These are phyloP conservation scores for Progne subis DNA, from an alignment of 2,113 vertebrate genomes.

Conservation along the genomic window DNA sequence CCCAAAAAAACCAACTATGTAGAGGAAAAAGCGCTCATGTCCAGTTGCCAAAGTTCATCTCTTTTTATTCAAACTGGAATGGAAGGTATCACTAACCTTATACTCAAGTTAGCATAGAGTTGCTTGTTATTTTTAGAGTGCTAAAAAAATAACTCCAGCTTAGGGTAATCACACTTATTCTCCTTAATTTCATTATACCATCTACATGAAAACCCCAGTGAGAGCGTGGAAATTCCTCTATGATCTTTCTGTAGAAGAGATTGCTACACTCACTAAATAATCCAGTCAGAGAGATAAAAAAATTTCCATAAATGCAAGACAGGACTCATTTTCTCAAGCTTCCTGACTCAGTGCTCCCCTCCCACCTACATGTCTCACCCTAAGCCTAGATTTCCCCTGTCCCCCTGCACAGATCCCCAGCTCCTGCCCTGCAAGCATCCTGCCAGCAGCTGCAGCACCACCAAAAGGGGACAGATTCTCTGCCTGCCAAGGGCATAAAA, in stretches of 20 bases:
- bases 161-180: neutral
- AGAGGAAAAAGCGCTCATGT: neutral
- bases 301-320: neutral
- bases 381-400: neutral
- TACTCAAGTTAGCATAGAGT: neutral
- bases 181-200: neutral
- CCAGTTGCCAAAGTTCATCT: neutral
- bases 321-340: neutral
- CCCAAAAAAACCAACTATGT: neutral
- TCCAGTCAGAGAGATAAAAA: neutral
- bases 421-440: neutral
- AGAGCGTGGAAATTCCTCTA: neutral
- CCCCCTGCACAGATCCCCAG: neutral
- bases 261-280: neutral
- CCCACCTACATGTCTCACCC: neutral
- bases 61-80: neutral
- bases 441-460: neutral
- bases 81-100: neutral
- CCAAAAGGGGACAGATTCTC: neutral
- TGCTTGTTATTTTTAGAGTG: neutral
- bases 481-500: neutral
- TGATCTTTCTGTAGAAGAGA: neutral
- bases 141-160: neutral
- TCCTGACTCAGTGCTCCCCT: neutral
- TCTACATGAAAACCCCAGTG: neutral